phyloP scores from a whole-genome alignment of 2,113 vertebrate genomes.

The Serinus canaria region DNA sequence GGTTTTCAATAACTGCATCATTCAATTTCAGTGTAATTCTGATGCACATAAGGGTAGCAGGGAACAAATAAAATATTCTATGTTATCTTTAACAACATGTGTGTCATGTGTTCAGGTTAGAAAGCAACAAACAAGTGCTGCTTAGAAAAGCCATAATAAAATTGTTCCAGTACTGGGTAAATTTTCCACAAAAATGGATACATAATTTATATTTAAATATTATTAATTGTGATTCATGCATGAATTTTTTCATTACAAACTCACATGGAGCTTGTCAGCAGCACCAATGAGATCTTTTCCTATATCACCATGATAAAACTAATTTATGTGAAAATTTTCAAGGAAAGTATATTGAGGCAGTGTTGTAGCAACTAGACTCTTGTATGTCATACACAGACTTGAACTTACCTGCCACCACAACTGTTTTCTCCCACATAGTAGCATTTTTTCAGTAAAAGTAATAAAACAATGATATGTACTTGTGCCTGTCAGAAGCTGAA shows the following conservation, averaged over 20 bases:
- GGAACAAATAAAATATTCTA: not conserved
- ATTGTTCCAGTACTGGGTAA: not conserved
- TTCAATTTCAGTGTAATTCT: not conserved
- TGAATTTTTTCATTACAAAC: not conserved
- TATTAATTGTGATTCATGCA: not conserved
- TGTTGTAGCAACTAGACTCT: not conserved
- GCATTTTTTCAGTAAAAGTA: not conserved
- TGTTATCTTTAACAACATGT: not conserved
- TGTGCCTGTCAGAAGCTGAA: not conserved
- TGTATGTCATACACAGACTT: not conserved
- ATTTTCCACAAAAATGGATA: not conserved
- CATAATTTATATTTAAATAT: not conserved
- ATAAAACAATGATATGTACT: not conserved
- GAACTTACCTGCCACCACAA: not conserved
- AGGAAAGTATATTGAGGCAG: not conserved
- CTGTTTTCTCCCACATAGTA: not conserved
- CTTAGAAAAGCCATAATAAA: not conserved
- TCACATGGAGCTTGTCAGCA: not conserved
- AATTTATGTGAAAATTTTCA: not conserved
- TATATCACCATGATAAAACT: not conserved
- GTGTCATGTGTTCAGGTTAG: not conserved
- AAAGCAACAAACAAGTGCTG: not conserved
- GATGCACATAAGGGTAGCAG: not conserved
- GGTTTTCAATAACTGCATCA: not conserved
- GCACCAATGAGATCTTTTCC: not conserved